A percentile compares a stretch with the other conserved stretches of the same genome.
phyloP scores from a whole-genome alignment of 2,797 vertebrate species.

The Gadopsis bispinosus region DNA sequence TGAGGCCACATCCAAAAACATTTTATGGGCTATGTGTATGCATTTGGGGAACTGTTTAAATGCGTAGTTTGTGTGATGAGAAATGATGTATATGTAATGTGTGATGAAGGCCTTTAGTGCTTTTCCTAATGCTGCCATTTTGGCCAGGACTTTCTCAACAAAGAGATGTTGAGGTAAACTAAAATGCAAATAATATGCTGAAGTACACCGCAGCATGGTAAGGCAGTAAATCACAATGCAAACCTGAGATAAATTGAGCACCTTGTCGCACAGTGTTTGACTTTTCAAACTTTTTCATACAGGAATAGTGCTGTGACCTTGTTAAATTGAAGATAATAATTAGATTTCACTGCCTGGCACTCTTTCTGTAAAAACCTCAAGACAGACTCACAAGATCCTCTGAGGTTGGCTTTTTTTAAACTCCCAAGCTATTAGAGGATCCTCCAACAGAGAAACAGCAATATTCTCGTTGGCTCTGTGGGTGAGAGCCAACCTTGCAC shows the following conservation, averaged over 20 bases:
- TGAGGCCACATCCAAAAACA: not conserved
- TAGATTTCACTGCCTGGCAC: slow-evolving; percentile 64
- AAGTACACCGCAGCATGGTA: not conserved
- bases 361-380: slow-evolving; percentile 57
- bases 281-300: slow-evolving; percentile 53
- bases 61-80: not conserved
- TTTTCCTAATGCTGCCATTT: not conserved
- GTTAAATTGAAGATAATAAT: slow-evolving; percentile 74
- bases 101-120: not conserved
- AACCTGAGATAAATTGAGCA: slow-evolving; percentile 15
- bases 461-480: not conserved
- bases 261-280: slow-evolving; percentile 14
- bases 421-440: slow-evolving; percentile 54
- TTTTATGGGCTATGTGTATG: not conserved
- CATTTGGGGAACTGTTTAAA: not conserved
- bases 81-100: not conserved
- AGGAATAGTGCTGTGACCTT: slow-evolving; percentile 72
- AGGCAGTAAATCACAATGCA: not conserved
- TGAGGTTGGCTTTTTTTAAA: slow-evolving; percentile 76
- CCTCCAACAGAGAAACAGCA: slow-evolving; percentile 45
- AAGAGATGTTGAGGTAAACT: not conserved
- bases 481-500: slow-evolving; percentile 15
- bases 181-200: not conserved
- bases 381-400: slow-evolving; percentile 58
- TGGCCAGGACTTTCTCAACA: not conserved